phyloP scores from a whole-genome alignment of 2,113 vertebrate genomes.

The Nerophis ophidion region DNA sequence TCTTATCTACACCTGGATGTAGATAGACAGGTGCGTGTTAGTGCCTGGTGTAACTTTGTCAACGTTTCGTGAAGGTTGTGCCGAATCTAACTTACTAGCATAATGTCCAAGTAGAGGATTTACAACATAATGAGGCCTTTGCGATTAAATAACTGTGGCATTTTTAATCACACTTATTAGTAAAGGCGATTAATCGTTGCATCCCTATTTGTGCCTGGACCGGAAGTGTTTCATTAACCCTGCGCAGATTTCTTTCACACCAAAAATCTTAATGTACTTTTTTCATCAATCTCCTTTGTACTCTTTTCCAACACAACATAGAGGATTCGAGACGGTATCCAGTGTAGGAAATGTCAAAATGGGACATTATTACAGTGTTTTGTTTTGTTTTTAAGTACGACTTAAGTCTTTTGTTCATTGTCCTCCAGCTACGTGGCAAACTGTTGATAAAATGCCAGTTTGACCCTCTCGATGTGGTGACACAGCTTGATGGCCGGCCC shows the following conservation, averaged over 20 bases:
- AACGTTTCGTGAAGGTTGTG: no score
- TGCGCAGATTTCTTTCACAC: background rate
- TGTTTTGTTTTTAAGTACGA: slow-evolving; percentile 24
- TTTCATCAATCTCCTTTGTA: slow-evolving; percentile 11
- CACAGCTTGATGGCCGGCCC: slow-evolving; percentile 96
- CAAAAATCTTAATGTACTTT: background rate
- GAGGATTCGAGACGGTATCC: slow-evolving; percentile 36
- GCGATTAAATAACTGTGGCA: no score
- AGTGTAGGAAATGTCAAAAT: slow-evolving; percentile 36
- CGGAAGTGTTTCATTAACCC: slow-evolving; percentile 15
- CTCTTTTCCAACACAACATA: background rate
- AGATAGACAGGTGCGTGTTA: no score
- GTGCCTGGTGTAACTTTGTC: no score
- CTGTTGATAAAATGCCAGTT: slow-evolving; percentile 97
- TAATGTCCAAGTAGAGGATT: no score
- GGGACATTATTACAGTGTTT: slow-evolving; percentile 18
- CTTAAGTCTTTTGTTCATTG: slow-evolving; percentile 43
- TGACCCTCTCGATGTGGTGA: slow-evolving; percentile 96
- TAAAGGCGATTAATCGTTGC: no score
- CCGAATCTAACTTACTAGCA: no score
- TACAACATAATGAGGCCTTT: no score
- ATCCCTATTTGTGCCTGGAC: background rate
- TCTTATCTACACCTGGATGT: no score
- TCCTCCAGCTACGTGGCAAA: slow-evolving; percentile 81
- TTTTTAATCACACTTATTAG: no score